phyloP scores from a whole-genome alignment of 2,888 invertebrate genomes.

The Microdon myrmicae region DNA sequence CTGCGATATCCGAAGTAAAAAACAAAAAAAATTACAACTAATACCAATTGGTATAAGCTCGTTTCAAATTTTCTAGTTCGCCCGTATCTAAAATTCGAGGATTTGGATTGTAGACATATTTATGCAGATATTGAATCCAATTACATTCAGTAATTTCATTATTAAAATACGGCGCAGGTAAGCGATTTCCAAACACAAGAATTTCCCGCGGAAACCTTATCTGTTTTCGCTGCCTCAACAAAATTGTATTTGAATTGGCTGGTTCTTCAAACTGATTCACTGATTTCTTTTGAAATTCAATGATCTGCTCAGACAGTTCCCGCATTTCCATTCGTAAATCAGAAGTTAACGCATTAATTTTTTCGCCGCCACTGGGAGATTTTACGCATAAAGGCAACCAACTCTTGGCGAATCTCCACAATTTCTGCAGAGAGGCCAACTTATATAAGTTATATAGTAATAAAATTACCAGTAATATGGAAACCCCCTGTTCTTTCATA shows the following conservation, averaged over 20 bases:
- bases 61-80: conserved; percentile 23
- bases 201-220: not conserved
- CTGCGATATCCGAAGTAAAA: too few relatives aligned
- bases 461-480: conserved; percentile 10
- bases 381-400: conserved; percentile 3
- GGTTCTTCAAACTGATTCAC: not conserved
- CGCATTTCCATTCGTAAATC: conserved; percentile 27
- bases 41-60: conserved; percentile 26
- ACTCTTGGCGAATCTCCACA: conserved; percentile 1
- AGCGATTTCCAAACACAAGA: not conserved
- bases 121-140: conserved; percentile 28
- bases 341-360: conserved; percentile 3
- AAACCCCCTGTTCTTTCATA: conserved; percentile 8
- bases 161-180: not conserved
- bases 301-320: conserved; percentile 19
- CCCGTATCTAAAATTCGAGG: conserved; percentile 34
- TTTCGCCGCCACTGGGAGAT: not conserved
- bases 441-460: conserved; percentile 25
- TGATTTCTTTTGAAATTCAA: conserved; percentile 23
- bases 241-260: not conserved
- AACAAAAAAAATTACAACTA: too few relatives aligned
- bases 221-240: not conserved
- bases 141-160: conserved; percentile 16
- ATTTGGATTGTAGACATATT: conserved; percentile 27
- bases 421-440: not conserved